Percentiles rank a stretch among this genome's conserved stretches.
These are phyloP conservation scores for Ganaspis brasiliensis DNA, from an alignment of 2,888 invertebrate genomes.

Conservation along the genomic window DNA sequence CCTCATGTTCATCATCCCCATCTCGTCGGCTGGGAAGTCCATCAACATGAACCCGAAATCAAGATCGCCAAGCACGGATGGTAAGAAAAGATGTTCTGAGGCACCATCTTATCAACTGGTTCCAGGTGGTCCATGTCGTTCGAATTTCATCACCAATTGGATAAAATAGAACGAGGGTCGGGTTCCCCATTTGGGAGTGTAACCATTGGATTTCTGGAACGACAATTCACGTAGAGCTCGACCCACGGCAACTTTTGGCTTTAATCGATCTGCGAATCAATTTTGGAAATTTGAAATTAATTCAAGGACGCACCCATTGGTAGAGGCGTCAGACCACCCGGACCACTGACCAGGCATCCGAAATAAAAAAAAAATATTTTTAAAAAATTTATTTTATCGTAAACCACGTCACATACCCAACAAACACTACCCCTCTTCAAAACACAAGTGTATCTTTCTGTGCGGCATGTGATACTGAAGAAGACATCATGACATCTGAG, in stretches of 20 bases:
- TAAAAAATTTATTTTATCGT: constrained; percentile 56
- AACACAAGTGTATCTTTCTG: constrained; percentile 48
- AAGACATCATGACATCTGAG: constrained; percentile 42
- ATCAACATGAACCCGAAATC: constrained; percentile 82
- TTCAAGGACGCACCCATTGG: constrained; percentile 46
- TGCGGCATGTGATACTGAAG: constrained; percentile 38
- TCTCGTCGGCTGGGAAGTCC: constrained; percentile 82
- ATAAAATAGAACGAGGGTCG: constrained; percentile 31
- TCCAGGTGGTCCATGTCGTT: constrained; percentile 65
- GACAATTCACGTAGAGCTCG: constrained; percentile 27
- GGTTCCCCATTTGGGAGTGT: constrained; percentile 31
- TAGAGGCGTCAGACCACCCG: constrained; percentile 61
- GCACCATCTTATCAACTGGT: constrained; percentile 64
- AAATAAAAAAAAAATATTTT: constrained; percentile 53
- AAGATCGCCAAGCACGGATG: constrained; percentile 81
- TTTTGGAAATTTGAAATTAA: constrained; percentile 14
- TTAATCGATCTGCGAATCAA: constrained; percentile 8
- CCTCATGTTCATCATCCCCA: constrained; percentile 81
- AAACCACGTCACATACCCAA: constrained; percentile 43
- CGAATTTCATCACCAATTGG: constrained; percentile 4
- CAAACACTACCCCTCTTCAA: constrained; percentile 12
- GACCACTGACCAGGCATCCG: constrained; percentile 69
- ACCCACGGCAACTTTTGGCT: neutral
- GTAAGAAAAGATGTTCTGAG: constrained; percentile 59
- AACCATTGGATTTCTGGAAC: constrained; percentile 24